These are phyloP conservation scores for Sternotherus odoratus DNA, from an alignment of 2,797 vertebrate species.

Conservation along the genomic window DNA sequence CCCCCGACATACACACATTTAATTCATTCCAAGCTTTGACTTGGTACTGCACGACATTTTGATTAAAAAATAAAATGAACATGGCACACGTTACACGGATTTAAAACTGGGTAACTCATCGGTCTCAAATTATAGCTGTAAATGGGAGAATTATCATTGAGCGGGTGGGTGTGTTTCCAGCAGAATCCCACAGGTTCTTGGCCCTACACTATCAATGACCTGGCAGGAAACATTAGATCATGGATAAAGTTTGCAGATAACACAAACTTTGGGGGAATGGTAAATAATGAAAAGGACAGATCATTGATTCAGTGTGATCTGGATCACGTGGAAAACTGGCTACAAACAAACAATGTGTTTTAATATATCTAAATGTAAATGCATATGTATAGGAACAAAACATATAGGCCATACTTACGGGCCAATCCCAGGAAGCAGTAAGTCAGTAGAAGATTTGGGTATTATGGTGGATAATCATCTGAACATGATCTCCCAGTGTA, in stretches of 20 bases:
- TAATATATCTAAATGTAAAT: neutral
- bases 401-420: neutral
- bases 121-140: neutral
- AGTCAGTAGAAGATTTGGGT: neutral
- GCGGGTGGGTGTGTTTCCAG: neutral
- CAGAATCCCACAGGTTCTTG: neutral
- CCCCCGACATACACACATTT: neutral
- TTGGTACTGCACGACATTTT: neutral
- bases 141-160: neutral
- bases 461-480: neutral
- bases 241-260: neutral
- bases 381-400: neutral
- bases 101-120: neutral
- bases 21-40: neutral
- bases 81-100: neutral
- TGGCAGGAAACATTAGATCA: neutral
- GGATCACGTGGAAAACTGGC: neutral
- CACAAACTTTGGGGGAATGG: neutral
- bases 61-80: neutral
- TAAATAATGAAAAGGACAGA: neutral
- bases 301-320: neutral
- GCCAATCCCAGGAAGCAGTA: neutral
- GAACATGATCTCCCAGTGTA: neutral
- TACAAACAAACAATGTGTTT: neutral
- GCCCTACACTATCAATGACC: neutral